Conservation (phyloP, 2,888 invertebrate genomes). For the Liopterus haemorrhoidalis region DNA sequence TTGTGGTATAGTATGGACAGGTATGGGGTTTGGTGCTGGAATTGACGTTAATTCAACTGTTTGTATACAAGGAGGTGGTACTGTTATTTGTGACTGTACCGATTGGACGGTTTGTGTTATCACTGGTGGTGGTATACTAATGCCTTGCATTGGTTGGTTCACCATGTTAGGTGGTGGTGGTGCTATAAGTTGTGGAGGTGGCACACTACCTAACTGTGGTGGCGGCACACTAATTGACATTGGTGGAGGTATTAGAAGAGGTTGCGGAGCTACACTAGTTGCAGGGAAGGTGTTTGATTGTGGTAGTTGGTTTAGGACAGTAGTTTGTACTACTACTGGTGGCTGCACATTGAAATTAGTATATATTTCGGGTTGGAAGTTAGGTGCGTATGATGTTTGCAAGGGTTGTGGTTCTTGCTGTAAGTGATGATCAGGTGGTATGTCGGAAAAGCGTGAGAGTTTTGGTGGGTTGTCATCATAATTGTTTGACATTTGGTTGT, state of each 20-base stretch:
- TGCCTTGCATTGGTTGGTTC: conserved; percentile 18
- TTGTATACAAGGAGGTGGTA: conserved; percentile 31
- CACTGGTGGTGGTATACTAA: conserved; percentile 38
- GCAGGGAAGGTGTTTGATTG: conserved; percentile 2
- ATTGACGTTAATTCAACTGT: conserved; percentile 44
- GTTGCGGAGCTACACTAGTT: conserved; percentile 30
- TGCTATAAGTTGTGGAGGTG: conserved; percentile 40
- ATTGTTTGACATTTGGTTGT: conserved; percentile 19
- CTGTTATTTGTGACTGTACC: conserved; percentile 6
- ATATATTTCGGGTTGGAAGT: conserved; percentile 19
- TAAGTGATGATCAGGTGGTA: conserved; percentile 36
- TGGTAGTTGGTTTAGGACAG: conserved; percentile 29
- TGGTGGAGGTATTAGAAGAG: conserved; percentile 33
- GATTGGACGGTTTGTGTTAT: conserved; percentile 18
- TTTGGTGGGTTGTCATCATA: conserved; percentile 33
- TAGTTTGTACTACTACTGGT: conserved; percentile 13
- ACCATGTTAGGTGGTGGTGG: conserved; percentile 36
- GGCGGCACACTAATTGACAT: conserved; percentile 41
- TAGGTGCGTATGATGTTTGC: conserved; percentile 33
- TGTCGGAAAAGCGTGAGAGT: conserved; percentile 41
- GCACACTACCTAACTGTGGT: conserved; percentile 40
- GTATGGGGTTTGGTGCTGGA: conserved; percentile 46
- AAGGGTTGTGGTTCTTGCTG: conserved; percentile 41
- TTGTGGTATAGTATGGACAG: conserved; percentile 46
- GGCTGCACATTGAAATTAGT: conserved; percentile 23